Evolutionary conservation across 2,113 vertebrate genomes (phyloP).

Genomic region (Marmota monax): DNA sequence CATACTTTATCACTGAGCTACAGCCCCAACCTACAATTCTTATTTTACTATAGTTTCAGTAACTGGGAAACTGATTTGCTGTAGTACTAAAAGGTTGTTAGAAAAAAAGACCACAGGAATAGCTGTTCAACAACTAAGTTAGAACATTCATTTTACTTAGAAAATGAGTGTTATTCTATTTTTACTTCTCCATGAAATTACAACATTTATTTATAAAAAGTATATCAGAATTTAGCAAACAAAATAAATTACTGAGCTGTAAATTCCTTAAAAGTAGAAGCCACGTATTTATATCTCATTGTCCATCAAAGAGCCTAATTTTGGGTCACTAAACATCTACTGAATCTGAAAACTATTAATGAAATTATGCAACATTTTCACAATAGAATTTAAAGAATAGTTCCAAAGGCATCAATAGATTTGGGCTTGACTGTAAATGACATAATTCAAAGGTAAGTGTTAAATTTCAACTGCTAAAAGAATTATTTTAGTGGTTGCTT

Average conservation of each 20-base stretch:
- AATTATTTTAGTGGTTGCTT: constrained; percentile 54
- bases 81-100: constrained; percentile 57
- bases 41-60: constrained; percentile 57
- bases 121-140: constrained; percentile 40
- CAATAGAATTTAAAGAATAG: constrained; percentile 16
- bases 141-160: constrained; percentile 60
- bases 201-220: constrained; percentile 67
- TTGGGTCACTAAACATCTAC: constrained; percentile 50
- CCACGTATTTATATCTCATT: constrained; percentile 20
- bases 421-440: constrained; percentile 1
- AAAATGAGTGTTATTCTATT: constrained; percentile 60
- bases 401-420: constrained; percentile 52
- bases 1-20: not conserved
- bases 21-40: not conserved
- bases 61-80: constrained; percentile 36
- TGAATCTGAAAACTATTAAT: constrained; percentile 54
- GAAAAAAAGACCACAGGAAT: constrained; percentile 61
- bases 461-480: constrained; percentile 68
- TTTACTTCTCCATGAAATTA: constrained; percentile 63
- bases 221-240: constrained; percentile 28
- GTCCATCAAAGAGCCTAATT: constrained; percentile 49
- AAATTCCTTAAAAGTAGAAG: constrained; percentile 54
- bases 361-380: constrained; percentile 58
- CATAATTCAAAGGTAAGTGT: constrained; percentile 33
- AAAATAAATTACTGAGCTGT: constrained; percentile 54